Evolutionary conservation across 2,113 vertebrate genomes (phyloP).

Genomic region (Nannospalax galili): DNA sequence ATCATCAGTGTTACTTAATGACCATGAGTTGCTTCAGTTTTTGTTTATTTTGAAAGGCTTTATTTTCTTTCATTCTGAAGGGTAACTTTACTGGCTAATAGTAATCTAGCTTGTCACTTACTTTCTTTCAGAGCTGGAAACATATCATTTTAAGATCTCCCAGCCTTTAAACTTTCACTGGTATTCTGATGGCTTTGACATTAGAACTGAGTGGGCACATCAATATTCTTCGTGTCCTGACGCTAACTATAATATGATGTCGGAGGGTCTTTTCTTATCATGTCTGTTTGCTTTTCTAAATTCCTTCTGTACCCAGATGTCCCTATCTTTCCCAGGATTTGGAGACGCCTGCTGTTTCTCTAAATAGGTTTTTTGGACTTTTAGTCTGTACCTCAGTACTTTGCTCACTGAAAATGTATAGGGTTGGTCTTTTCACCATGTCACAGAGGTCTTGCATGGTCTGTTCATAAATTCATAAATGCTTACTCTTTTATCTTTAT

Average conservation of each 20-base stretch:
- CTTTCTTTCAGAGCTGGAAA: background rate
- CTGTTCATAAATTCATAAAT: background rate
- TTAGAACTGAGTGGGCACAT: background rate
- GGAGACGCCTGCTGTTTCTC: too few species aligned
- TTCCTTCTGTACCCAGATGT: background rate
- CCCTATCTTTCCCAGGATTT: background rate
- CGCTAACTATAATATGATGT: background rate
- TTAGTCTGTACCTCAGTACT: background rate
- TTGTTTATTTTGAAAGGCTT: background rate
- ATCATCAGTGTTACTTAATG: background rate
- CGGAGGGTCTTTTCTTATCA: background rate
- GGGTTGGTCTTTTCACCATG: background rate
- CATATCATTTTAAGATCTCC: background rate
- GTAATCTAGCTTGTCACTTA: background rate
- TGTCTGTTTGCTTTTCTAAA: background rate
- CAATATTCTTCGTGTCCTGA: background rate
- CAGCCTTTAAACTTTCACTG: background rate
- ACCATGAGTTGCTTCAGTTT: background rate
- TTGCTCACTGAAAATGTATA: background rate
- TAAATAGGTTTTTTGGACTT: background rate
- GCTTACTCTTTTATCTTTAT: background rate
- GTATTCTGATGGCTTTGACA: background rate
- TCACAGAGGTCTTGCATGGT: background rate
- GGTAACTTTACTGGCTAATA: background rate
- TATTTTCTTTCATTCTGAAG: background rate